Percentiles rank a stretch among this genome's conserved stretches.
These are phyloP conservation scores for Poicephalus gulielmi DNA, from an alignment of 2,113 vertebrate species.

Conservation along the genomic window DNA sequence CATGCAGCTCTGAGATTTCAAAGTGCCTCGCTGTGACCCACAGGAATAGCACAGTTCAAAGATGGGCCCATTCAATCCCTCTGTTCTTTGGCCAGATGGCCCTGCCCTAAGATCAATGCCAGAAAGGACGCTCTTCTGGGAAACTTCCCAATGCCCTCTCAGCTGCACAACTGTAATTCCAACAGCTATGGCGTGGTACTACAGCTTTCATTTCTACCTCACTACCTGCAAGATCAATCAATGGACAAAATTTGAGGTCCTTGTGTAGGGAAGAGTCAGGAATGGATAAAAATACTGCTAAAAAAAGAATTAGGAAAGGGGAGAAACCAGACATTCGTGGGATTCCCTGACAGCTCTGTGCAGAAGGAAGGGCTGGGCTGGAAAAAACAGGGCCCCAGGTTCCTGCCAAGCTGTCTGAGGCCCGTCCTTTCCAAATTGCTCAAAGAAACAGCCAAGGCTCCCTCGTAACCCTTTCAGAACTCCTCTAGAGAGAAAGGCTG, in stretches of 20 bases:
- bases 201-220: neutral
- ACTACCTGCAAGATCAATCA: conserved; percentile 52
- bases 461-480: conserved; percentile 73
- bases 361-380: conserved; percentile 87
- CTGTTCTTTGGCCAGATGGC: conserved; percentile 20
- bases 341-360: conserved; percentile 90
- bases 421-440: conserved; percentile 82
- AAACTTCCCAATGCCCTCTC: conserved; percentile 2
- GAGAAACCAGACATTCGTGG: conserved; percentile 87
- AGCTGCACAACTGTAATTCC: neutral
- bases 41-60: conserved; percentile 22
- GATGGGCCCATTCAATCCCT: neutral
- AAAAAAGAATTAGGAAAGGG: conserved; percentile 69
- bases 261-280: conserved; percentile 36
- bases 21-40: neutral
- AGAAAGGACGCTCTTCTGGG: conserved; percentile 38
- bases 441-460: conserved; percentile 76
- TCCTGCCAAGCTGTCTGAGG: conserved; percentile 89
- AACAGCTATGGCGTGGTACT: neutral
- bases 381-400: conserved; percentile 84
- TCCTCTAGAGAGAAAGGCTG: neutral
- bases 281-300: conserved; percentile 70
- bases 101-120: conserved; percentile 25
- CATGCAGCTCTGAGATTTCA: neutral
- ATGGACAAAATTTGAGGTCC: conserved; percentile 57